Conservation (phyloP, 2,888 invertebrate species). For the Drosophila atroscutellata region DNA sequence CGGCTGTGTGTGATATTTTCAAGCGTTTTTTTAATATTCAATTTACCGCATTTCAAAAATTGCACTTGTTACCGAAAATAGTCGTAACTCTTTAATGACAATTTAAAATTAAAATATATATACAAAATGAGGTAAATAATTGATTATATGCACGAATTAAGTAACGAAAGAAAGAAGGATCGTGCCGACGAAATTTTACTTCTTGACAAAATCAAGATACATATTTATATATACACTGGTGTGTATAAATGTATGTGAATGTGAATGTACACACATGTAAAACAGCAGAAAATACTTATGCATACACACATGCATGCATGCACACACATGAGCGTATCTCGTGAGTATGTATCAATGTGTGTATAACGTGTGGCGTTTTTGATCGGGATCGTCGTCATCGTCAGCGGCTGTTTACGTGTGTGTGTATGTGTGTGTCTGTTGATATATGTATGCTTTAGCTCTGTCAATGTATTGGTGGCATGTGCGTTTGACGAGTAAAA, state of each 20-base stretch:
- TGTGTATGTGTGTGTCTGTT: slow-evolving; percentile 1
- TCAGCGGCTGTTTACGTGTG: slow-evolving; percentile 27
- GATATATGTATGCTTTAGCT: slow-evolving; percentile 7
- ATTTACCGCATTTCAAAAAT: slow-evolving; percentile 25
- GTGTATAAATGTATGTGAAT: slow-evolving; percentile 2
- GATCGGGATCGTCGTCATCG: slow-evolving; percentile 54
- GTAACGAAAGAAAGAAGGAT: slow-evolving; percentile 14
- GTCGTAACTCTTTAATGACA: not conserved
- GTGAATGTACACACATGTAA: slow-evolving; percentile 19
- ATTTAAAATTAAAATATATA: slow-evolving; percentile 2
- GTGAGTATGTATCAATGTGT: slow-evolving; percentile 16
- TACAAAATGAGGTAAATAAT: not conserved
- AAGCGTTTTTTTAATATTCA: slow-evolving; percentile 24
- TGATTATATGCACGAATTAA: not conserved
- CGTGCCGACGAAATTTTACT: slow-evolving; percentile 15
- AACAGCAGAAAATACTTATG: slow-evolving; percentile 26
- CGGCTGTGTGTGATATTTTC: slow-evolving; percentile 47
- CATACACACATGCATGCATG: slow-evolving; percentile 6
- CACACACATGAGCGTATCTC: slow-evolving; percentile 16
- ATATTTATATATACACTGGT: slow-evolving; percentile 4
- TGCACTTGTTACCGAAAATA: slow-evolving; percentile 11
- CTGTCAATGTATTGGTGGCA: slow-evolving; percentile 15
- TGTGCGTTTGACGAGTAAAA: slow-evolving; percentile 46
- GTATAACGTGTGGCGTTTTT: slow-evolving; percentile 34
- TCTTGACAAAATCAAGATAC: slow-evolving; percentile 20